Conservation (phyloP, 1,140 invertebrate genomes). For the Lysiphlebus fabarum region DNA sequence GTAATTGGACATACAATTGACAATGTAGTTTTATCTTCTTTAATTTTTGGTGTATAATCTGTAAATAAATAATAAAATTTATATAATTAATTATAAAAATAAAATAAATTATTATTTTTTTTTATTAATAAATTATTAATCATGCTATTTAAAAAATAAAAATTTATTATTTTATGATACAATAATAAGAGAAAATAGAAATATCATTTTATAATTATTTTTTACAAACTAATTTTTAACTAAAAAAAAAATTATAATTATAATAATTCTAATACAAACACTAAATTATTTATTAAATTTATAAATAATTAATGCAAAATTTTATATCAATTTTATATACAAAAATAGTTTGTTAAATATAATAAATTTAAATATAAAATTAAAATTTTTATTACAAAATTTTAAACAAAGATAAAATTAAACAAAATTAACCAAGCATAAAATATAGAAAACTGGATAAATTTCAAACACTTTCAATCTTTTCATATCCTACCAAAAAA, state of each 20-base stretch:
- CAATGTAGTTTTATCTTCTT: too few species aligned
- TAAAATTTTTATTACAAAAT: slow-evolving; percentile 1
- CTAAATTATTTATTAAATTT: too few species aligned
- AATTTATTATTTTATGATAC: too few species aligned
- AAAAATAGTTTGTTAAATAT: neutral
- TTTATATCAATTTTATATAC: neutral
- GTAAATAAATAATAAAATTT: too few species aligned
- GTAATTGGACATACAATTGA: too few species aligned
- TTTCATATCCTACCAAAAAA: too few species aligned
- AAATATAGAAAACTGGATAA: neutral
- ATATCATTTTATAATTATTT: too few species aligned
- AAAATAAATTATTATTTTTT: slow-evolving; percentile 28
- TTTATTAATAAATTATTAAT: slow-evolving; percentile 54
- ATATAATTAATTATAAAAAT: slow-evolving; percentile 17
- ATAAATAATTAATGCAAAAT: neutral
- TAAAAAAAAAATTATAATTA: too few species aligned
- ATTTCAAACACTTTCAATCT: neutral
- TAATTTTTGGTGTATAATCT: too few species aligned
- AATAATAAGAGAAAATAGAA: too few species aligned
- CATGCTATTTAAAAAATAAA: slow-evolving; percentile 24
- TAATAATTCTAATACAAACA: neutral
- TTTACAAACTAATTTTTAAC: too few species aligned
- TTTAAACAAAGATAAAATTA: neutral
- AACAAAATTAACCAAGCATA: slow-evolving; percentile 6
- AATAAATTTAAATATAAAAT: neutral